Percentiles rank a stretch among this genome's conserved stretches.
These are phyloP conservation scores for Phalangium opilio DNA, from an alignment of 2,888 invertebrate species.

Conservation along the genomic window DNA sequence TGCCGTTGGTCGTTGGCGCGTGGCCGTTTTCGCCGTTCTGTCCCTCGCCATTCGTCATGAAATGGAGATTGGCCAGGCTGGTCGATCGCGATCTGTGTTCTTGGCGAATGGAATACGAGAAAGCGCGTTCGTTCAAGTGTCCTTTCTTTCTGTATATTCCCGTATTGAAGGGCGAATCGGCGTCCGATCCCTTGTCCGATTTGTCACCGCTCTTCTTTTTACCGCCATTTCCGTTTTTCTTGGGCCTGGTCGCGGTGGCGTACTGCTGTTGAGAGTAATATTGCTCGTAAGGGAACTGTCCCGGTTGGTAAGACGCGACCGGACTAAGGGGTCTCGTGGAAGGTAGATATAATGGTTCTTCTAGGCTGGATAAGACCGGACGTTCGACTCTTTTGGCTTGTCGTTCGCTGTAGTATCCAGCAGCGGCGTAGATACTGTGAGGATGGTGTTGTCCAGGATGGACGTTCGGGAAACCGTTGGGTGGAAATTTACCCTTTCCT, in stretches of 20 bases:
- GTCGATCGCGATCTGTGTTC: constrained; percentile 85
- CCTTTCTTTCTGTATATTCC: constrained; percentile 83
- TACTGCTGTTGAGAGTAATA: constrained; percentile 37
- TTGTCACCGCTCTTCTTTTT: constrained; percentile 25
- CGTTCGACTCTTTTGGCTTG: constrained; percentile 13
- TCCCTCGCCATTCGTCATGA: constrained; percentile 28
- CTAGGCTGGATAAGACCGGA: constrained; percentile 14
- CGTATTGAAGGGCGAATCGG: constrained; percentile 47
- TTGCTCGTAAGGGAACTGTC: constrained; percentile 42
- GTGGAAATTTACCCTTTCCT: background rate
- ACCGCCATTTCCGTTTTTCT: constrained; percentile 17
- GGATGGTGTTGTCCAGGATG: constrained; percentile 7
- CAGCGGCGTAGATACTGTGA: constrained; percentile 7
- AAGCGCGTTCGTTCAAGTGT: constrained; percentile 79
- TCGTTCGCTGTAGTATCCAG: constrained; percentile 16
- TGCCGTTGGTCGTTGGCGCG: background rate
- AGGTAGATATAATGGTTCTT: constrained; percentile 22
- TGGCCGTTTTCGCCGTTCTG: constrained; percentile 1
- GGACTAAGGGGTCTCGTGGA: constrained; percentile 35
- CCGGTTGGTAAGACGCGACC: constrained; percentile 44
- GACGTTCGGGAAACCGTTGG: background rate
- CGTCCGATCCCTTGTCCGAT: constrained; percentile 15
- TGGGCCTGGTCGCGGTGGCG: constrained; percentile 11
- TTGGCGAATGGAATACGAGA: constrained; percentile 82
- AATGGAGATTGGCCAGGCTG: constrained; percentile 76